Conservation (phyloP, 2,113 vertebrate species). For the Lophius piscatorius region DNA sequence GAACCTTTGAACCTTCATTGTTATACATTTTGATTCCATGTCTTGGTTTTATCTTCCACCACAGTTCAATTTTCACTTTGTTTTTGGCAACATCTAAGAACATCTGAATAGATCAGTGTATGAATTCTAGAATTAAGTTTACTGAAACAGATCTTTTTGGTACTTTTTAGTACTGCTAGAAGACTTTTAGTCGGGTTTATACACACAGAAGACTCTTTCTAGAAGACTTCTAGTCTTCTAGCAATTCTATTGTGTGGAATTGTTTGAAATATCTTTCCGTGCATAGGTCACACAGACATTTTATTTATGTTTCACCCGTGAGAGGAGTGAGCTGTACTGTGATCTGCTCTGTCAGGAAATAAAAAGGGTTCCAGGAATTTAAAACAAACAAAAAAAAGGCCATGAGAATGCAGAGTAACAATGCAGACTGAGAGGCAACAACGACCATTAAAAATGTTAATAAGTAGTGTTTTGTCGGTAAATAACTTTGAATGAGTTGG, state of each 20-base stretch:
- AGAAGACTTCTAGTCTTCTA: too few relatives aligned
- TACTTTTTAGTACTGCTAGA: background rate
- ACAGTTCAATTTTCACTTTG: too few relatives aligned
- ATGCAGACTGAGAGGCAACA: constrained; percentile 28
- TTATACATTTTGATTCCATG: constrained; percentile 36
- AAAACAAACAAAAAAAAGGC: constrained; percentile 54
- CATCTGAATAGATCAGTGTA: too few relatives aligned
- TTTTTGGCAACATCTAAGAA: background rate
- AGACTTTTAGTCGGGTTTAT: too few relatives aligned
- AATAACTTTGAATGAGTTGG: too few relatives aligned
- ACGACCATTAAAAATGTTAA: background rate
- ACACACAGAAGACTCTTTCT: too few relatives aligned
- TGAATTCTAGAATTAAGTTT: background rate
- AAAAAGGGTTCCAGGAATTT: constrained; percentile 61
- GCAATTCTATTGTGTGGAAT: too few relatives aligned
- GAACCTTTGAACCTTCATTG: constrained; percentile 35
- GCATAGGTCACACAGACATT: too few relatives aligned
- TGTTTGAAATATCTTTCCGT: too few relatives aligned
- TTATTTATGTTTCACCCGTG: constrained; percentile 29
- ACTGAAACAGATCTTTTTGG: too few relatives aligned
- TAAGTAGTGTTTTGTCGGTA: background rate
- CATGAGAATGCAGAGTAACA: constrained; percentile 53
- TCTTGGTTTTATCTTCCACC: constrained; percentile 4
- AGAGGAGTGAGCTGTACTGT: constrained; percentile 12
- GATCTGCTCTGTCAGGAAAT: constrained; percentile 53